Percentiles rank a stretch among this genome's conserved stretches.
phyloP scores from a whole-genome alignment of 1,140 invertebrate genomes.

The Subanguina moxae region DNA sequence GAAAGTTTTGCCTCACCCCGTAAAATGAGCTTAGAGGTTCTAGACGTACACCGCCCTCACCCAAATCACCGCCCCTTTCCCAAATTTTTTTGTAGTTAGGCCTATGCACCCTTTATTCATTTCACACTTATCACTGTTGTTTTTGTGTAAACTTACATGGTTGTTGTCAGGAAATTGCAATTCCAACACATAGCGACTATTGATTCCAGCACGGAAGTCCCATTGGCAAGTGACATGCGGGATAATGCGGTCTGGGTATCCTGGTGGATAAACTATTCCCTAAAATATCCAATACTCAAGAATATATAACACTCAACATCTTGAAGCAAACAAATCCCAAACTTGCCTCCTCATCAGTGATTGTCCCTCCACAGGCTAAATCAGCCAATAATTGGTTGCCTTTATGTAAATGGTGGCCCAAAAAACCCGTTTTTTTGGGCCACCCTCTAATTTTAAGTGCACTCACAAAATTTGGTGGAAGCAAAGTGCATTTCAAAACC shows the following conservation, averaged over 20 bases:
- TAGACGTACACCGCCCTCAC: too few relatives aligned
- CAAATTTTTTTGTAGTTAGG: too few relatives aligned
- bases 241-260: slow-evolving; percentile 44
- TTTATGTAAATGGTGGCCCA: slow-evolving; percentile 12
- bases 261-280: slow-evolving; percentile 43
- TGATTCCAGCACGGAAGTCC: slow-evolving; percentile 49
- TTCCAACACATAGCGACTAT: slow-evolving; percentile 47
- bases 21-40: not conserved
- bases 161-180: slow-evolving; percentile 40
- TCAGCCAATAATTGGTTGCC: not conserved
- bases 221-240: slow-evolving; percentile 41
- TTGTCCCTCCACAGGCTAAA: slow-evolving; percentile 49
- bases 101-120: too few relatives aligned
- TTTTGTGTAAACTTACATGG: not conserved
- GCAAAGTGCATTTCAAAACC: slow-evolving; percentile 46
- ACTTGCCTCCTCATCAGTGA: slow-evolving; percentile 32
- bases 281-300: too few relatives aligned
- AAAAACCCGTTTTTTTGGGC: too few relatives aligned
- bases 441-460: too few relatives aligned
- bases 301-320: too few relatives aligned
- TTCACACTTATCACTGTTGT: too few relatives aligned
- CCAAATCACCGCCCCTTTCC: too few relatives aligned
- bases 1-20: too few relatives aligned
- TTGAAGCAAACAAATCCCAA: too few relatives aligned
- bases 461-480: slow-evolving; percentile 19